Conservation (phyloP, 1,140 invertebrate genomes). For the Drosophila neocordata region DNA sequence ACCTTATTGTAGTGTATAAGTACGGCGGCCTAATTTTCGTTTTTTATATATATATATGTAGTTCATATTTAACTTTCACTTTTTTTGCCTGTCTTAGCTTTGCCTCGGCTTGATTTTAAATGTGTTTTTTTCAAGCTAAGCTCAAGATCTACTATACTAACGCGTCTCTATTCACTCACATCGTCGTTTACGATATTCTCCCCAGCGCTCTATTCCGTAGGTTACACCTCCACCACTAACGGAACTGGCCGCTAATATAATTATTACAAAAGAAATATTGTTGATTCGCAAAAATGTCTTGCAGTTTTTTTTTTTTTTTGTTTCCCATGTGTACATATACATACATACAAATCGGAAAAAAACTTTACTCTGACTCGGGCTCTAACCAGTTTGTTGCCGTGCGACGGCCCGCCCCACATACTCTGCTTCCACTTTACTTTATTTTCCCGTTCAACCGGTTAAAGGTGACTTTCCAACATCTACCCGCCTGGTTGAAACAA, state of each 20-base stretch:
- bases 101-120: conserved; percentile 38
- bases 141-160: conserved; percentile 20
- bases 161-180: conserved; percentile 35
- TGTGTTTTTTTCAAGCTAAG: conserved; percentile 25
- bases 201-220: not conserved
- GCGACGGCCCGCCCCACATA: conserved; percentile 49
- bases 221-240: not conserved
- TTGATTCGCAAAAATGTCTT: conserved; percentile 36
- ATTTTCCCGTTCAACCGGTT: conserved; percentile 65
- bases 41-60: conserved; percentile 55
- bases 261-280: conserved; percentile 56
- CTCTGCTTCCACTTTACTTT: conserved; percentile 17
- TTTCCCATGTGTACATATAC: conserved; percentile 16
- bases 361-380: not conserved
- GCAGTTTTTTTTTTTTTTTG: conserved; percentile 58
- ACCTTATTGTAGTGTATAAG: conserved; percentile 31
- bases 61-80: conserved; percentile 70
- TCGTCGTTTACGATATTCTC: not conserved
- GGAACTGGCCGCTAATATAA: conserved; percentile 37
- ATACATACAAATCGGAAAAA: too few species aligned
- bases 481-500: too few species aligned
- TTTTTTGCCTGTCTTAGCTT: conserved; percentile 29
- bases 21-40: conserved; percentile 8
- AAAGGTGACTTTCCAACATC: too few species aligned
- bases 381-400: conserved; percentile 43